Percentiles rank a stretch among this genome's conserved stretches.
Evolutionary conservation across 2,113 vertebrate genomes (phyloP).

Genomic region (Pycnonotus jocosus): DNA sequence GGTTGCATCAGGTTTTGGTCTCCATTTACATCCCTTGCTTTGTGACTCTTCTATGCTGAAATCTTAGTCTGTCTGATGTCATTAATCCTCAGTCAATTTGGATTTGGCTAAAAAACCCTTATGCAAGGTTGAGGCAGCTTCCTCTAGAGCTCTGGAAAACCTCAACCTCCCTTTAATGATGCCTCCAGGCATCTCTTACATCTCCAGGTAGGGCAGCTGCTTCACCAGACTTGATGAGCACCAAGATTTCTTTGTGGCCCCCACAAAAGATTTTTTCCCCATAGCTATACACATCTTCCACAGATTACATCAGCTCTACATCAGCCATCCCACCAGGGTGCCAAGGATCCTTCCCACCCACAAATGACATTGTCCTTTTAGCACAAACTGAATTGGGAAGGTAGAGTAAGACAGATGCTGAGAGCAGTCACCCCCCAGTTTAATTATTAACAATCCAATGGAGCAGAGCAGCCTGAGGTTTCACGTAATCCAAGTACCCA

Average conservation of each 20-base stretch:
- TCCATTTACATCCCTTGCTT: background rate
- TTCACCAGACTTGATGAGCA: background rate
- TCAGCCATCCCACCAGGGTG: background rate
- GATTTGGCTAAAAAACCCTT: background rate
- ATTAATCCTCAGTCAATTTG: background rate
- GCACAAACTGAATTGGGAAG: background rate
- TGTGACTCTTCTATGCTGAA: background rate
- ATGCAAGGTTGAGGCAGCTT: background rate
- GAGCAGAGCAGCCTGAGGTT: background rate
- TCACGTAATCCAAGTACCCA: background rate
- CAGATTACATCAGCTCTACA: background rate
- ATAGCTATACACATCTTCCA: background rate
- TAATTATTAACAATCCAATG: background rate
- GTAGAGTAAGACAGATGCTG: background rate
- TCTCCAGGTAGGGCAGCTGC: background rate
- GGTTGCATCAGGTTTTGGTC: background rate
- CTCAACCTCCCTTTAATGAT: background rate
- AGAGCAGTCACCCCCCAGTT: background rate
- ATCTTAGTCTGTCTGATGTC: background rate
- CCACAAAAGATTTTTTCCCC: background rate
- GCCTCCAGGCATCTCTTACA: background rate
- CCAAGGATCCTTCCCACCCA: background rate
- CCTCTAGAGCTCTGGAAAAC: background rate
- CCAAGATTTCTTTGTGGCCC: background rate
- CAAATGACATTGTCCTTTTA: background rate